Evolutionary conservation across 2,888 invertebrate genomes (phyloP).

Genomic region (Calephelis perditalis): DNA sequence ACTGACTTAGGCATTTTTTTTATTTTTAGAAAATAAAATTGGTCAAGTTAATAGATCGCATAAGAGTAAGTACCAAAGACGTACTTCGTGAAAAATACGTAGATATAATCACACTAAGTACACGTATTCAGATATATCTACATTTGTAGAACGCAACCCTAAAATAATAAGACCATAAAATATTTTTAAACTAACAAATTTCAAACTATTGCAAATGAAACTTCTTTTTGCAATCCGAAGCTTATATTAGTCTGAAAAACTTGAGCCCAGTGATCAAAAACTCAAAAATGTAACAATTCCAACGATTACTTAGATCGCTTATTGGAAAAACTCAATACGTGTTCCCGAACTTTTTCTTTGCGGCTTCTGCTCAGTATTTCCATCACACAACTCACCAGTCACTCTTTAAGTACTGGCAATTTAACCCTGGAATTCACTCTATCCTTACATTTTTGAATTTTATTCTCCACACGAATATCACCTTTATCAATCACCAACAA

Average conservation of each 20-base stretch:
- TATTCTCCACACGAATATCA: constrained; percentile 29
- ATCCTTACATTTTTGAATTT: constrained; percentile 33
- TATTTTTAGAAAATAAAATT: too few relatives aligned
- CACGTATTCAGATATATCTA: too few relatives aligned
- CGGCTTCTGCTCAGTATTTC: constrained; percentile 46
- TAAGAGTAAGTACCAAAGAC: too few relatives aligned
- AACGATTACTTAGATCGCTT: constrained; percentile 2
- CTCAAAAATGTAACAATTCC: not conserved
- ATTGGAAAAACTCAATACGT: constrained; percentile 17
- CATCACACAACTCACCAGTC: constrained; percentile 46
- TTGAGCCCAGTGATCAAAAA: not conserved
- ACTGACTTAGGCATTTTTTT: too few relatives aligned
- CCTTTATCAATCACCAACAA: constrained; percentile 34
- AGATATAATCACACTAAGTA: too few relatives aligned
- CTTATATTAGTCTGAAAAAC: too few relatives aligned
- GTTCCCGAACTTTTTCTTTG: constrained; percentile 34
- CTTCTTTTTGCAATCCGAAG: too few relatives aligned
- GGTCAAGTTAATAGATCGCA: too few relatives aligned
- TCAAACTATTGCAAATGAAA: too few relatives aligned
- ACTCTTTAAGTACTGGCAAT: constrained; percentile 49
- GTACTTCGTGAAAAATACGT: too few relatives aligned
- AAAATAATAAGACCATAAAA: too few relatives aligned
- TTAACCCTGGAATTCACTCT: constrained; percentile 48
- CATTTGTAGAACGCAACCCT: constrained; percentile 8
- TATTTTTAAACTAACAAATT: too few relatives aligned